These are phyloP conservation scores for Myopa tessellatipennis DNA, from an alignment of 2,888 invertebrate species.

Conservation along the genomic window DNA sequence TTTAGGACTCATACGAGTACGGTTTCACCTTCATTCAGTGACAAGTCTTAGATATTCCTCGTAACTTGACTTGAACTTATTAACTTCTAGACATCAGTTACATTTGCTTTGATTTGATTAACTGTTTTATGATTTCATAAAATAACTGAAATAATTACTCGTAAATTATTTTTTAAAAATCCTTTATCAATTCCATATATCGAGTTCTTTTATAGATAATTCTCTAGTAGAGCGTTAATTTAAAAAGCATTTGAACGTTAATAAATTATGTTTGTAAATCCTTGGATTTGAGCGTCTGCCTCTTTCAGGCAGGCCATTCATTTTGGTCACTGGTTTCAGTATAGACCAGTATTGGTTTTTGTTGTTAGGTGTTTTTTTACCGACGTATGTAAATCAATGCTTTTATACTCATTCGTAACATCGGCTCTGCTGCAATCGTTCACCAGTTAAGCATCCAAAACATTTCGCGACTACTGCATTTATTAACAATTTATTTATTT, in stretches of 20 bases:
- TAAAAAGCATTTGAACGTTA: neutral
- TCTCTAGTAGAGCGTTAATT: no score
- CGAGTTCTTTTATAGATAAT: no score
- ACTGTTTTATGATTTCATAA: no score
- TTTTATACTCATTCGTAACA: neutral
- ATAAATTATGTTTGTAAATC: neutral
- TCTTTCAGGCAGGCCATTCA: neutral
- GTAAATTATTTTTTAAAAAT: no score
- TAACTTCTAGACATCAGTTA: no score
- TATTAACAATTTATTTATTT: slow-evolving; percentile 28
- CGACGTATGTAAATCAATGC: neutral
- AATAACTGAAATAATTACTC: no score
- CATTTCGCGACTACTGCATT: slow-evolving; percentile 16
- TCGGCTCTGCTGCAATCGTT: slow-evolving; percentile 3
- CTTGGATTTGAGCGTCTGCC: neutral
- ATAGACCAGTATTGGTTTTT: neutral
- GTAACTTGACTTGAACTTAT: no score
- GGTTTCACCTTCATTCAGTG: no score
- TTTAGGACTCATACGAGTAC: no score
- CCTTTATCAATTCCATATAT: no score
- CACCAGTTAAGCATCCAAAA: neutral
- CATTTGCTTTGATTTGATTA: no score
- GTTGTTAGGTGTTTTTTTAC: neutral
- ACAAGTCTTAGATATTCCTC: no score
- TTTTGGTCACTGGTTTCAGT: neutral